Conservation (phyloP, 2,113 vertebrate species). For the Tyrannus savana region DNA sequence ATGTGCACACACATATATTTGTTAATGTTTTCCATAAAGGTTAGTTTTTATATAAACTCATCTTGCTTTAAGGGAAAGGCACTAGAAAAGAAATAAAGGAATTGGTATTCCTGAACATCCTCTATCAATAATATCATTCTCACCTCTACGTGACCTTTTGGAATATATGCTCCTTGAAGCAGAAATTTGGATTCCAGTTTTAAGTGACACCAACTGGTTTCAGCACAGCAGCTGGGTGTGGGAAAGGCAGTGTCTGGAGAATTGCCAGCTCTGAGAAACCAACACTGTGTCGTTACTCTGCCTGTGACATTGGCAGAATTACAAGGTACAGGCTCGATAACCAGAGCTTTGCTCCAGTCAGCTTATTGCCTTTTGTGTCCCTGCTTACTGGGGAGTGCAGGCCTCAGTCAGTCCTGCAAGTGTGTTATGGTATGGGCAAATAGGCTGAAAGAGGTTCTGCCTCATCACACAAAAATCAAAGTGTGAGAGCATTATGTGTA, state of each 20-base stretch:
- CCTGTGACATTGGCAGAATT: background rate
- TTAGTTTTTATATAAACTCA: background rate
- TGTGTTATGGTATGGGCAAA: background rate
- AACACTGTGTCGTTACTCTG: background rate
- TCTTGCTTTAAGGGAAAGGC: background rate
- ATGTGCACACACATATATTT: background rate
- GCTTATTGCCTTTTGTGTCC: background rate
- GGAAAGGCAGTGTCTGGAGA: background rate
- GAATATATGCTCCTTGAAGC: background rate
- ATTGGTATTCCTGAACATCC: background rate
- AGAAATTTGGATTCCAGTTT: background rate
- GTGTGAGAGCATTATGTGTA: background rate
- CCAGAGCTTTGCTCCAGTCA: background rate
- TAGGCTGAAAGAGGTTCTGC: background rate
- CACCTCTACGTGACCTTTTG: background rate
- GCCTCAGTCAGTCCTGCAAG: background rate
- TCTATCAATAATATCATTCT: background rate
- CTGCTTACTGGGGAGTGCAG: background rate
- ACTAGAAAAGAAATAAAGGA: accelerated
- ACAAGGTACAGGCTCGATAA: background rate
- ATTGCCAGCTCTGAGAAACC: background rate
- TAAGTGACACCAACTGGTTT: background rate
- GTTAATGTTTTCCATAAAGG: background rate
- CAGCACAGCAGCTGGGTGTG: background rate
- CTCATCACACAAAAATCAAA: background rate